Evolutionary conservation across 2,797 vertebrate species (phyloP), one percentile per base, ranked within the genome.

Genomic region (Helicolenus hilgendorfi): DNA sequence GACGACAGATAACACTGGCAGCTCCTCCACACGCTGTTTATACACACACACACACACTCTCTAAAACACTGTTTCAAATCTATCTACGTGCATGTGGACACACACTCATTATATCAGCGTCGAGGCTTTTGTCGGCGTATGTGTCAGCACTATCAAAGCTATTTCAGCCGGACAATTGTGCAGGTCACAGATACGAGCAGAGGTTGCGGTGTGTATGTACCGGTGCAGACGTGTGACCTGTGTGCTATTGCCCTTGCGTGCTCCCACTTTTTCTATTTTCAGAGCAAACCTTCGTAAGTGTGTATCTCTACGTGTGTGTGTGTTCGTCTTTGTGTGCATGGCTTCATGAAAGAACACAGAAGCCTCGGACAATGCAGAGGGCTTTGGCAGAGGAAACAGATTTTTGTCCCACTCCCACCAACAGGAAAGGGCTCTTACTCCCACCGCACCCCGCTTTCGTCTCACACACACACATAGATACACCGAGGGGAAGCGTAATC

Each of bases 371-470:
- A 97, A 96, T 96, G 90, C 71, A 63, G 82, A 64, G 92, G 91
- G 90, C 90, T 96, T 95, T 93, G 88, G 90, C 84, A 96, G 86
- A 97, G 96, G 96, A 97, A 96, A 95, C 96, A 93, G 93, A 96
- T 95, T 94, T 96, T 93, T 94, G 92, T 95, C 95, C 96, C 94
- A 94, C 95, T 96, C 96, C 96, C 95, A 92, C 93, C 94, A 95
- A 97, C 97, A 97, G 97, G 97, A 98, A 96, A 95, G 91, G 7
- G 83, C 91, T 91, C 93, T 82, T 92, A 94, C 89, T 91, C 92
- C 91, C 91, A 92, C 93, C 93, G 85, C 93, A 91, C 94, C 95
- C 94, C 91, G 22, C 81, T 92, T 91, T 93, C 72, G 79, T 88
- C 87, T 90, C 92, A 74, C 68, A 79, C 75, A 76, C 29, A 68